These are phyloP conservation scores for Drosophila santomea DNA, from an alignment of 1,140 invertebrate genomes.

Conservation along the genomic window DNA sequence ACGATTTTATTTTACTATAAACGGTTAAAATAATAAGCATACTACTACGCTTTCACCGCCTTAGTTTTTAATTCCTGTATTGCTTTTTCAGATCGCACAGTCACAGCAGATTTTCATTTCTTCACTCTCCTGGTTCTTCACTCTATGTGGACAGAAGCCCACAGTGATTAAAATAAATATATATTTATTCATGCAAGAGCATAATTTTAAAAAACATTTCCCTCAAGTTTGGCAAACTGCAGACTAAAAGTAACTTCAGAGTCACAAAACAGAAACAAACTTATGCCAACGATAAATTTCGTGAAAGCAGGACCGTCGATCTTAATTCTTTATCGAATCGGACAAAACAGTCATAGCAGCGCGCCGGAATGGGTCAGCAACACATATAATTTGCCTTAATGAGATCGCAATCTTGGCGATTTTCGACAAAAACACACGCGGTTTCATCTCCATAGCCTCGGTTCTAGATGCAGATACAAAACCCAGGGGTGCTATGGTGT, in stretches of 20 bases:
- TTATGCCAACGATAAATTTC: slow-evolving; percentile 73
- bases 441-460: slow-evolving; percentile 47
- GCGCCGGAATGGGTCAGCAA: slow-evolving; percentile 74
- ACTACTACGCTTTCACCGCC: no score
- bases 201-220: slow-evolving; percentile 68
- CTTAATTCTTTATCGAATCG: slow-evolving; percentile 15
- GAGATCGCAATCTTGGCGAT: slow-evolving; percentile 80
- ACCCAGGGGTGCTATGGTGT: slow-evolving; percentile 9
- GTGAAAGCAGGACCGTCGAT: slow-evolving; percentile 55
- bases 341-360: slow-evolving; percentile 67
- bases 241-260: slow-evolving; percentile 33
- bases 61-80: no score
- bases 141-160: no score
- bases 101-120: no score
- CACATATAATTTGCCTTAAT: slow-evolving; percentile 84
- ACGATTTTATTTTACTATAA: no score
- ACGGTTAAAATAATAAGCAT: no score
- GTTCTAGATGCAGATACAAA: slow-evolving; percentile 13
- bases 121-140: no score
- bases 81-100: no score
- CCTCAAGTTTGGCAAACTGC: slow-evolving; percentile 76
- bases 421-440: slow-evolving; percentile 77
- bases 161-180: no score
- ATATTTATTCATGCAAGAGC: no score
- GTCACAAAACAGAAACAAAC: slow-evolving; percentile 50